Percentiles rank a stretch among this genome's conserved stretches.
Conservation (phyloP, 2,113 vertebrate species). For the Chaetura pelagica region DNA sequence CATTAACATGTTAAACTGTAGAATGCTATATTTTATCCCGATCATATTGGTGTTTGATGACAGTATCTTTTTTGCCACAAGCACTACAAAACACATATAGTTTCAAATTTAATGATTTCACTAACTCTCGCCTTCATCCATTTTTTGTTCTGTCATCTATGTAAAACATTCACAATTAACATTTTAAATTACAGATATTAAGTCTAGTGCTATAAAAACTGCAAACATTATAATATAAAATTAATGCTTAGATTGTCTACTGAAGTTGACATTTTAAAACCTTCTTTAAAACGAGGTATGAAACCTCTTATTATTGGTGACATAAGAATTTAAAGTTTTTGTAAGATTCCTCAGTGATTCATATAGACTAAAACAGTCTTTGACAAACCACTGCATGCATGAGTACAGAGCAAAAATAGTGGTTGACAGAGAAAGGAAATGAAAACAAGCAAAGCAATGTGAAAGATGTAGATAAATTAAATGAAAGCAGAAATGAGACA, state of each 20-base stretch:
- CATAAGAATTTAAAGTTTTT: background rate
- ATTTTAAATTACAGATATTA: background rate
- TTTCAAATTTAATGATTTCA: conserved; percentile 77
- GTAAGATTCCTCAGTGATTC: background rate
- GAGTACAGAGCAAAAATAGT: conserved; percentile 1
- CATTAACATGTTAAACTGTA: background rate
- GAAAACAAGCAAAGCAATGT: background rate
- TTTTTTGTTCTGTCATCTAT: conserved; percentile 77
- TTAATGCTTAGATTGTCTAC: background rate
- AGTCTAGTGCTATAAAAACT: background rate
- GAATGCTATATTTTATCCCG: background rate
- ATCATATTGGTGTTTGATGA: background rate
- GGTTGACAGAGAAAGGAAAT: conserved; percentile 11
- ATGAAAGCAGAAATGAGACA: background rate
- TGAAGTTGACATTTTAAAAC: background rate
- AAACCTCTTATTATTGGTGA: background rate
- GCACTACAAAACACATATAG: background rate
- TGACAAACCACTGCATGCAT: background rate
- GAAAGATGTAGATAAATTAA: conserved; percentile 6
- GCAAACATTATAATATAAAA: background rate
- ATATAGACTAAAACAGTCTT: background rate
- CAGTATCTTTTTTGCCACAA: background rate
- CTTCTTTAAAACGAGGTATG: background rate
- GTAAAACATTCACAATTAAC: background rate
- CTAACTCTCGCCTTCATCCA: conserved; percentile 78